Conservation (phyloP, 2,797 vertebrate genomes). For the Sus cebifrons region DNA sequence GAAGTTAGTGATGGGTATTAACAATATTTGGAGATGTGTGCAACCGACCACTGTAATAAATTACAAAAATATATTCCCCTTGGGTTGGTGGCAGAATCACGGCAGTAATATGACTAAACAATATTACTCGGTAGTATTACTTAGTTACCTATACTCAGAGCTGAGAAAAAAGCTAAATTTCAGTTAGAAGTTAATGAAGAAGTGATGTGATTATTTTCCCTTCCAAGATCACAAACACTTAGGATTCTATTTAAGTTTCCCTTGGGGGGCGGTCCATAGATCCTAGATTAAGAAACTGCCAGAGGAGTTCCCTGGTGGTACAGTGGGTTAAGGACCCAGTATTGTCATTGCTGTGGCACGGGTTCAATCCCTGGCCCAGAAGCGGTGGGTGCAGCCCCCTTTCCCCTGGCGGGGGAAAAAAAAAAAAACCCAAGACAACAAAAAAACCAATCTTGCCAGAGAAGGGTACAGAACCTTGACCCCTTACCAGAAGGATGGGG, state of each 20-base stretch:
- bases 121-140: neutral
- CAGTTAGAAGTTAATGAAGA: neutral
- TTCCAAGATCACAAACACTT: neutral
- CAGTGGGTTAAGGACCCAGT: no score
- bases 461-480: neutral
- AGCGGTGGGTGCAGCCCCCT: no score
- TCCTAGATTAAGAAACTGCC: neutral
- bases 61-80: neutral
- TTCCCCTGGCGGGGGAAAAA: no score
- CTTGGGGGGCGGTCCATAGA: neutral
- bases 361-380: no score
- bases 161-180: conserved; percentile 2
- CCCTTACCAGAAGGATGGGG: neutral
- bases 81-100: neutral
- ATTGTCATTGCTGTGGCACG: no score
- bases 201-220: neutral
- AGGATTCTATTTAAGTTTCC: neutral
- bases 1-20: neutral
- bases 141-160: neutral
- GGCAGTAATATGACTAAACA: neutral
- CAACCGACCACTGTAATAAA: neutral
- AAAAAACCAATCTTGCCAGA: no score
- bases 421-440: no score
- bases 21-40: neutral
- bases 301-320: neutral